phyloP scores from a whole-genome alignment of 2,797 vertebrate species.

The Microcaecilia unicolor region DNA sequence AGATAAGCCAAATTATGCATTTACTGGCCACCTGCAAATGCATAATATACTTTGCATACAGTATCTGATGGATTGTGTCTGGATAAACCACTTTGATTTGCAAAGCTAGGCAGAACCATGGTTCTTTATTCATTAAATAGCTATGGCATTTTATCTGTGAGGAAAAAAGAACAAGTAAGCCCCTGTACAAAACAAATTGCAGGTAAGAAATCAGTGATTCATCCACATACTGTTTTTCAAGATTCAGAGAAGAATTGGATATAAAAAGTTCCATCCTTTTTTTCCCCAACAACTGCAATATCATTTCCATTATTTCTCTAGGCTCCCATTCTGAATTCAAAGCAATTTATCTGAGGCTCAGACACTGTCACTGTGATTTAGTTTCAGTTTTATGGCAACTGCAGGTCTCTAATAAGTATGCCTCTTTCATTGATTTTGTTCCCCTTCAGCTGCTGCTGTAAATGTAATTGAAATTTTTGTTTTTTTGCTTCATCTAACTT shows the following conservation, averaged over 20 bases:
- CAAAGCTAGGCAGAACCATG: constrained; percentile 3
- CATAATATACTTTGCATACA: no score
- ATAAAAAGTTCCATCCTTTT: constrained; percentile 38
- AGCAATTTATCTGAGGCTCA: constrained; percentile 68
- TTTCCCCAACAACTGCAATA: constrained; percentile 38
- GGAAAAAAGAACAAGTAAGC: constrained; percentile 8
- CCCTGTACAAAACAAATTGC: constrained; percentile 7
- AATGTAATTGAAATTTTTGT: constrained; percentile 62
- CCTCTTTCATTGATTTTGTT: constrained; percentile 65
- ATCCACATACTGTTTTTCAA: constrained; percentile 28
- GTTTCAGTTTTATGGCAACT: constrained; percentile 64
- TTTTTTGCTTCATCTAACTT: constrained; percentile 27
- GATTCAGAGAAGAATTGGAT: constrained; percentile 17
- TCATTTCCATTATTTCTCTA: constrained; percentile 63
- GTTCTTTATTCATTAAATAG: constrained; percentile 2
- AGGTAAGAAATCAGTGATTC: constrained; percentile 24
- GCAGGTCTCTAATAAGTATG: constrained; percentile 60
- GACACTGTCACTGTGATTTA: constrained; percentile 64
- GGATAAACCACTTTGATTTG: constrained; percentile 6
- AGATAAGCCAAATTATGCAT: no score
- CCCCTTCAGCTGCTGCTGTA: constrained; percentile 54
- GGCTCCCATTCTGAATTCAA: constrained; percentile 54
- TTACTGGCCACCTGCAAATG: no score
- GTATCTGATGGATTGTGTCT: no score
- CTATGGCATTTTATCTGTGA: constrained; percentile 7